Evolutionary conservation across 2,113 vertebrate species (phyloP).

Genomic region (Oplegnathus fasciatus): DNA sequence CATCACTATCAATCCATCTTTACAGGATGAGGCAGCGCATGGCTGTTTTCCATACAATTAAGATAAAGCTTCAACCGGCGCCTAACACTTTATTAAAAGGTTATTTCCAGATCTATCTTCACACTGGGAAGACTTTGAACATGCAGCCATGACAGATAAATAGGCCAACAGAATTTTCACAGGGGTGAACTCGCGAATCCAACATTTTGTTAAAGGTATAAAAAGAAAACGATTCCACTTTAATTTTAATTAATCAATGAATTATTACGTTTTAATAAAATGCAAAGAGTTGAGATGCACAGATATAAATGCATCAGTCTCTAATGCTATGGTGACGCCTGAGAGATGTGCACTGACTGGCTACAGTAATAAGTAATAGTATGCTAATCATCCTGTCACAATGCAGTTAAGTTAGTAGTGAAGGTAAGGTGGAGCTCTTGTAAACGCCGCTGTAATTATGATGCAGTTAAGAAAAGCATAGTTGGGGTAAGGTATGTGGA

Average conservation of each 20-base stretch:
- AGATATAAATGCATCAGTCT: too few relatives aligned
- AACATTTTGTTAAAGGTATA: background rate
- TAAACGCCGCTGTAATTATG: constrained; percentile 1
- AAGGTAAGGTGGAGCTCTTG: constrained; percentile 2
- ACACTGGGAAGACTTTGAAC: constrained; percentile 28
- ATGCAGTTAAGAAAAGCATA: background rate
- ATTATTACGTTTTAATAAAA: background rate
- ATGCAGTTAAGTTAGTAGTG: background rate
- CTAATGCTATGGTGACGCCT: background rate
- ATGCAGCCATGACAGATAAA: constrained; percentile 12
- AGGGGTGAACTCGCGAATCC: background rate
- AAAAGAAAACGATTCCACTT: background rate
- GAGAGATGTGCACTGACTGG: background rate
- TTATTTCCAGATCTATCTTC: constrained; percentile 47
- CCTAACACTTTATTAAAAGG: constrained; percentile 44
- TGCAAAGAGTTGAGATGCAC: background rate
- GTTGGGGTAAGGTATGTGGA: background rate
- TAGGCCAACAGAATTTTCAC: constrained; percentile 3
- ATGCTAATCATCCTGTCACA: background rate
- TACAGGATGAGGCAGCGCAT: constrained; percentile 20
- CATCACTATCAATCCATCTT: constrained; percentile 37
- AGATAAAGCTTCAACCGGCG: constrained; percentile 51
- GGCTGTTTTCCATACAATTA: constrained; percentile 56
- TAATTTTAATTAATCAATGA: too few relatives aligned
- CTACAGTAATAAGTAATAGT: background rate